Base-by-base conservation (phyloP, 2,888 invertebrate species). In the Mimas tiliae region DNA sequence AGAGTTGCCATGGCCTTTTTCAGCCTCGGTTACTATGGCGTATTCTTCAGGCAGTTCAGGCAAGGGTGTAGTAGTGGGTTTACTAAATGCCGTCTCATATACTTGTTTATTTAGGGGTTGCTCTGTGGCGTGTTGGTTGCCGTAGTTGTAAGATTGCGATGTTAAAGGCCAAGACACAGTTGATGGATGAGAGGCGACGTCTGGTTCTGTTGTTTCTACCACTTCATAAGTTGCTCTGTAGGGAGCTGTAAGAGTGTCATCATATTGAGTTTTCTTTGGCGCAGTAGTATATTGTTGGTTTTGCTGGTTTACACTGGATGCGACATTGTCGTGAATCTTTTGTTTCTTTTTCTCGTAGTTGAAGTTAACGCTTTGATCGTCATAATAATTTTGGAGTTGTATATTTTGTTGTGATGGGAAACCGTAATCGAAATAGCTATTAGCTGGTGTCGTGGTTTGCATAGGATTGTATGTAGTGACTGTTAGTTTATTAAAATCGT, bases 201-300 rank as follows among this genome's bases (percentile, higher is more conserved):
- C 90, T 16, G 87, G 76, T 66, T 91, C 91, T 33, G 84, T 84
- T 62, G 83, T 81, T 78, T 94, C 94, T 7, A 90, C 89, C 0
- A 94, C 94, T 79, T 94, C 94, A 70, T 94, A 94, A 14, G 90
- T 87, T 19, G 90, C 85, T 68, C 77, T 86, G 80, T 74, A 75
- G 77, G 73, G 78, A 77, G 64, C 77, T 70, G 67, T 82, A 67
- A 48, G 79, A 66, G 68, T 81, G 62, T 82, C 79, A n/a, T 76
- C 76, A 62, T 76, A 78, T 51, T 77, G 80, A 7, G 74, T 68
- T 68, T 81, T 83, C 62, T 75, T 76, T 2, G 88, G 87, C 45
- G 86, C 81, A 55, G 80, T 84, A 6, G 73, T 81, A 70, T 87
- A 90, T 66, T 89, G 88, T 63, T 88, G 84, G 1, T 83, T 83